Base-by-base conservation (phyloP, 2,113 vertebrate species). In the Galemys pyrenaicus region DNA sequence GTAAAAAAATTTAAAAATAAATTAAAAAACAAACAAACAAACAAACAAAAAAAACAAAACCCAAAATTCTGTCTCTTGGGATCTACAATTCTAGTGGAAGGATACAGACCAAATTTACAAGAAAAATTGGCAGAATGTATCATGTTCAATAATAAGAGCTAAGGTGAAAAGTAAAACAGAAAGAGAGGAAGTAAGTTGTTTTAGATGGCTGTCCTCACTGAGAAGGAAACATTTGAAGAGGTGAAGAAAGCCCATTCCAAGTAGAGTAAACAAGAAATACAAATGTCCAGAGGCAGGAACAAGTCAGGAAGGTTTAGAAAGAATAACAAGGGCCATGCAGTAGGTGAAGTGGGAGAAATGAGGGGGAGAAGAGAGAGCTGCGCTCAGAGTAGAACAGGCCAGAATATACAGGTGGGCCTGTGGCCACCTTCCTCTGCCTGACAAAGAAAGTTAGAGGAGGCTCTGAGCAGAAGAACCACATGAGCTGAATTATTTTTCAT, bases 81-180 rank as follows among this genome's bases (percentile, higher is more conserved):
- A 20, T 65, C 67, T 90, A 12, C 37, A 49, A 65, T 83, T 75
- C 44, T 86, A 39, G 39, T 58, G 51, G 60, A 82, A 83, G 44
- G 70, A 90, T 37, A 86, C 3, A 58, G 58, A 83, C 17, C 80
- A 44, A 3, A 91, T 64, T 58, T 67, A 87, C 62, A 96, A 87
- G 62, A 81, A 44, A 78, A 35, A 70, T 20, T 28, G 32, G 54
- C 75, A 81, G 44, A 83, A 62, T 26, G 37, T 51, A 37, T n/a
- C 60, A 35, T 67, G 20, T 83, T 82, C 58, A 65, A 67, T 81
- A 79, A 26, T 94, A 92, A 81, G 62, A 91, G 9, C 19, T 46
- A 75, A 93, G 9, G 24, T 78, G 56, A 73, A 93, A 92, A 68
- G 65, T 73, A 71, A 94, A 70, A 85, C 13, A 35, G 73, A 81